Conservation (phyloP, 2,113 vertebrate species). For the Actenoides lindsayi region DNA sequence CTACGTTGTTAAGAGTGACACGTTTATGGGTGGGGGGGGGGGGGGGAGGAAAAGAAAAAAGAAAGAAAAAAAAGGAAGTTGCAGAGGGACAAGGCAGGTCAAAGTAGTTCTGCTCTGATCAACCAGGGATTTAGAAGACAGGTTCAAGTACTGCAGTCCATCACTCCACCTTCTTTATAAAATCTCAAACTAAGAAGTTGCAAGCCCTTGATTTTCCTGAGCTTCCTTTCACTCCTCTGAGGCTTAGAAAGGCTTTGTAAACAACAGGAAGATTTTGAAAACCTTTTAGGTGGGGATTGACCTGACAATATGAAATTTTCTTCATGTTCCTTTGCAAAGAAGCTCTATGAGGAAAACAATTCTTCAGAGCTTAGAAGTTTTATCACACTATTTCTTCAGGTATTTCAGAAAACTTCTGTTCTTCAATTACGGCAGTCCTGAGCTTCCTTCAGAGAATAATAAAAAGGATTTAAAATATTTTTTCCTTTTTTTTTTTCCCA, state of each 20-base stretch:
- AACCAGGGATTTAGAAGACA: background rate
- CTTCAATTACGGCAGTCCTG: background rate
- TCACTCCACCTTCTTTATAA: background rate
- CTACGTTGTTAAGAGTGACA: background rate
- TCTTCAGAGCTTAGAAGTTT: background rate
- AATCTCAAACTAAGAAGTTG: background rate
- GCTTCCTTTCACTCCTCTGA: background rate
- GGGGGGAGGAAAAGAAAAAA: background rate
- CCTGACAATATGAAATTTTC: background rate
- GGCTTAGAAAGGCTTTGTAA: background rate
- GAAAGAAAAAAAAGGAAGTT: background rate
- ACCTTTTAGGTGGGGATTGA: background rate
- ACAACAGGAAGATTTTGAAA: constrained; percentile 7
- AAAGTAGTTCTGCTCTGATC: background rate
- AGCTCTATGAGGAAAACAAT: background rate
- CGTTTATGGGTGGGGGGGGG: background rate
- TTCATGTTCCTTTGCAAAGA: background rate
- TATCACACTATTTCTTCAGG: background rate
- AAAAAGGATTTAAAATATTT: background rate
- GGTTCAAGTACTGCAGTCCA: background rate
- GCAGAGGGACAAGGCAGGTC: background rate
- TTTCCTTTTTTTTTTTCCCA: background rate
- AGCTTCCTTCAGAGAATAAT: background rate
- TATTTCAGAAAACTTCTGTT: background rate
- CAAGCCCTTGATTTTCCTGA: background rate